These are phyloP conservation scores for Acropternis orthonyx DNA, from an alignment of 2,797 vertebrate species.

Conservation along the genomic window DNA sequence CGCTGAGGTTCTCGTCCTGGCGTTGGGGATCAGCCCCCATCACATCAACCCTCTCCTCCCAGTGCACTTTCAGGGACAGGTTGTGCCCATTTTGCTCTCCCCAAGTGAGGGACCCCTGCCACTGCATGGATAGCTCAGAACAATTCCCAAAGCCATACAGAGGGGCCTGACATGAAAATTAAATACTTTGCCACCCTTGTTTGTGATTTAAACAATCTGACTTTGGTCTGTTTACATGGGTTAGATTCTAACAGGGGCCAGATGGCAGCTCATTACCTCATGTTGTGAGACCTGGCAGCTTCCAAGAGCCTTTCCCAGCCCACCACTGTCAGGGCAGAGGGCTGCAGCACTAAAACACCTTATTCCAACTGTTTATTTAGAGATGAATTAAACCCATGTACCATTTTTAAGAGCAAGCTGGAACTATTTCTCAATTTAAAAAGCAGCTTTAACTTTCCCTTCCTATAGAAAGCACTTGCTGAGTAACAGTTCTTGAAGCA, in stretches of 20 bases:
- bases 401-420: not conserved
- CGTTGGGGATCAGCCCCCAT: not conserved
- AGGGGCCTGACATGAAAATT: not conserved
- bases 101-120: accelerated
- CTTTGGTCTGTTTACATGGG: accelerated
- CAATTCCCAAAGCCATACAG: accelerated
- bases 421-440: not conserved
- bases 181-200: not conserved
- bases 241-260: accelerated
- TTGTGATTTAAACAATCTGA: not conserved
- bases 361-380: constrained; percentile 17
- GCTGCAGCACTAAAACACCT: not conserved
- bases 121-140: accelerated
- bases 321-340: accelerated
- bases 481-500: accelerated
- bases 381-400: not conserved
- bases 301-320: not conserved
- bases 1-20: accelerated
- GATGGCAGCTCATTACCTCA: not conserved
- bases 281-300: not conserved
- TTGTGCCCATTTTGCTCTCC: accelerated
- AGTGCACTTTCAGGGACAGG: accelerated
- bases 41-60: accelerated
- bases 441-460: not conserved
- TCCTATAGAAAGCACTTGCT: not conserved